Evolutionary conservation across 2,113 vertebrate genomes (phyloP).

Genomic region (Cyprinodon variegatus): DNA sequence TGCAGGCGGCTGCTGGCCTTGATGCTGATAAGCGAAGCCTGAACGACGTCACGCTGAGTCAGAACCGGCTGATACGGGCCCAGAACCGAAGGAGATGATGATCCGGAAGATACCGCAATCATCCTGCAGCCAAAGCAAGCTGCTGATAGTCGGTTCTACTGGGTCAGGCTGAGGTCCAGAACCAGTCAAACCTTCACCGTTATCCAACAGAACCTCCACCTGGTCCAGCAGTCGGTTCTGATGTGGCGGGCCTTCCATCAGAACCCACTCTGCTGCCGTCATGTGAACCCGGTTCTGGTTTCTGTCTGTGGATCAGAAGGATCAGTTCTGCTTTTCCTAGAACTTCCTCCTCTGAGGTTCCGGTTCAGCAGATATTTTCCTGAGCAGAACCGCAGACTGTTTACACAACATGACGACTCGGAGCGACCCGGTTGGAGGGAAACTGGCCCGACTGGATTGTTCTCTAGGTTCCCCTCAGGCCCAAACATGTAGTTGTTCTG

Average conservation of each 20-base stretch:
- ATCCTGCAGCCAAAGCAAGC: no score
- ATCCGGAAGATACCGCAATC: no score
- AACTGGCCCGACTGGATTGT: not conserved
- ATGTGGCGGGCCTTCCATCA: not conserved
- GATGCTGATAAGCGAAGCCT: no score
- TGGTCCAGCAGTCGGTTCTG: not conserved
- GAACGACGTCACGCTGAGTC: no score
- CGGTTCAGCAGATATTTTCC: not conserved
- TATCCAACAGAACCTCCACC: no score
- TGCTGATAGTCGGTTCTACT: no score
- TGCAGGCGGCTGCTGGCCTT: no score
- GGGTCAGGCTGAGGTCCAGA: not conserved
- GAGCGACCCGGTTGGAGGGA: not conserved
- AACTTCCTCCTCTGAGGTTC: not conserved
- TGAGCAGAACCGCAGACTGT: constrained; percentile 1
- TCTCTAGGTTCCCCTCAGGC: no score
- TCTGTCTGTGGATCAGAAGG: not conserved
- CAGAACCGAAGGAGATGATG: no score
- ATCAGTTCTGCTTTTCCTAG: not conserved
- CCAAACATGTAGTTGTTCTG: not conserved
- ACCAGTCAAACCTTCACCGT: no score
- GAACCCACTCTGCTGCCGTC: not conserved
- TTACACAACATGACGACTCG: not conserved
- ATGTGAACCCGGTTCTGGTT: not conserved
- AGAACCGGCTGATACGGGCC: no score